phyloP scores from a whole-genome alignment of 2,888 invertebrate genomes.

The Glyphotaelius pellucidus region DNA sequence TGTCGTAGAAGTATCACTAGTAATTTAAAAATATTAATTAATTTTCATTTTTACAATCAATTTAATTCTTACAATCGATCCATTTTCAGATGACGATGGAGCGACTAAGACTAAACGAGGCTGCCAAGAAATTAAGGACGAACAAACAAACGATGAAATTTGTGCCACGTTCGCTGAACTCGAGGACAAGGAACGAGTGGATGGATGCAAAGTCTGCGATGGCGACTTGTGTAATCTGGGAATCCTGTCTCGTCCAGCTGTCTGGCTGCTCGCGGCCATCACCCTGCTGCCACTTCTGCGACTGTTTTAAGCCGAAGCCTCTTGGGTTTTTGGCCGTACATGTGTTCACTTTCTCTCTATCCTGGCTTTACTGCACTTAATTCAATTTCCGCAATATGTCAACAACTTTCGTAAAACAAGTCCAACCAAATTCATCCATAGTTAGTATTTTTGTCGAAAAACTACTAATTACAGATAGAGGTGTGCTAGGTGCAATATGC shows the following conservation, averaged over 20 bases:
- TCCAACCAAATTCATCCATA: neutral
- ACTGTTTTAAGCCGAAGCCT: neutral
- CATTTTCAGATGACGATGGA: constrained; percentile 46
- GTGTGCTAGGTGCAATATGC: neutral
- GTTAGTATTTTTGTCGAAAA: no score
- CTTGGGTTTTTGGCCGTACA: neutral
- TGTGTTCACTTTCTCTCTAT: neutral
- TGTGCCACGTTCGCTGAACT: constrained; percentile 8
- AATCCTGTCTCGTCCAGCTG: neutral
- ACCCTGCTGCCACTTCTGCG: constrained; percentile 8
- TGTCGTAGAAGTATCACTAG: no score
- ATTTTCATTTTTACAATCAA: neutral
- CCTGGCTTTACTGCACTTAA: neutral
- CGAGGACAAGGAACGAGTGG: neutral
- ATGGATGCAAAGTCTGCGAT: constrained; percentile 38
- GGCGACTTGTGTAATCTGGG: constrained; percentile 54
- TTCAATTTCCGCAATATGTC: neutral
- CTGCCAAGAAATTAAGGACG: neutral
- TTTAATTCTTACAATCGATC: neutral
- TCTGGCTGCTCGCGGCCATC: constrained; percentile 7
- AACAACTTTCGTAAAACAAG: neutral
- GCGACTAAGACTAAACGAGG: constrained; percentile 46
- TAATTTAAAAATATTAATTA: neutral
- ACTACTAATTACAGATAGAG: neutral
- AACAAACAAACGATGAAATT: neutral